These are phyloP conservation scores for Deilephila porcellus DNA, from an alignment of 2,888 invertebrate genomes.

Conservation along the genomic window DNA sequence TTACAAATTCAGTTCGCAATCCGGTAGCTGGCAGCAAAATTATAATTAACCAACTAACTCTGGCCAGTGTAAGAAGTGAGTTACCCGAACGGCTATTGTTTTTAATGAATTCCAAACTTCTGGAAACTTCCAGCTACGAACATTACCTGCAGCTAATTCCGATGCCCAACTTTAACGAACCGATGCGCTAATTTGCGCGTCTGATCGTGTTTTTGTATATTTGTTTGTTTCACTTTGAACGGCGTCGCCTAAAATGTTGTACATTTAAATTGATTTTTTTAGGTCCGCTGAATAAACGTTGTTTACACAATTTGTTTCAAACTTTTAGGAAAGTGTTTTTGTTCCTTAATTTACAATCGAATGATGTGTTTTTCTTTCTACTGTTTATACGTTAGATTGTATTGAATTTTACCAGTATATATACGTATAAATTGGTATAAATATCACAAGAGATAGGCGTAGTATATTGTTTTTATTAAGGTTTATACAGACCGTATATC, in stretches of 20 bases:
- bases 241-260: neutral
- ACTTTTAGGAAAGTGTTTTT: too few species aligned
- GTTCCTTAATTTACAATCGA: too few species aligned
- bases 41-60: constrained; percentile 65
- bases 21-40: constrained; percentile 57
- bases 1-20: constrained; percentile 48
- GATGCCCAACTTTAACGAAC: constrained; percentile 43
- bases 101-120: constrained; percentile 66
- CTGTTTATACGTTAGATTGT: too few species aligned
- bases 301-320: too few species aligned
- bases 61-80: constrained; percentile 51
- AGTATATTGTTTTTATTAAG: neutral
- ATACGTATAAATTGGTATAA: neutral
- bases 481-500: too few species aligned
- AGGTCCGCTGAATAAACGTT: too few species aligned
- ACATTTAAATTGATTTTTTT: neutral
- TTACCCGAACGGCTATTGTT: constrained; percentile 63
- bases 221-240: neutral
- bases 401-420: too few species aligned
- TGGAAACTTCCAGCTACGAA: constrained; percentile 50
- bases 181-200: constrained; percentile 45
- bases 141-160: constrained; percentile 62
- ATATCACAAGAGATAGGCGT: neutral
- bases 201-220: constrained; percentile 25
- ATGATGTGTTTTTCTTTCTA: too few species aligned